Evolutionary conservation across 2,797 vertebrate species (phyloP), one percentile per base, ranked within the genome.

Genomic region (Octomys mimax): DNA sequence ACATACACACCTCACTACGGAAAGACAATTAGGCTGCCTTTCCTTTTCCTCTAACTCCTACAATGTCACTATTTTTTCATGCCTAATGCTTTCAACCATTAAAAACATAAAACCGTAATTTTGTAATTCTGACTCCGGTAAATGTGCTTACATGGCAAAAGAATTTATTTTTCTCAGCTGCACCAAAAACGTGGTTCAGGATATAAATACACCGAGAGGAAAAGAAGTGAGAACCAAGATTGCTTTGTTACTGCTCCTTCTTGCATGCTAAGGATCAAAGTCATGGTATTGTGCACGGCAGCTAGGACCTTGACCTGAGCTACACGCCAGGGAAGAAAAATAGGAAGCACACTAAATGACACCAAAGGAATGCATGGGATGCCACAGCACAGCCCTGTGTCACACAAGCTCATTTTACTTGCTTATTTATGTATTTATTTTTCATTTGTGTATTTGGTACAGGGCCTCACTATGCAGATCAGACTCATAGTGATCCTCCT

Each of bases 91-190:
- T 91, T 77, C 49, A 88, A 86, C 62, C 31, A 92, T 66, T 77
- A 79, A 91, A 93, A 95, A 57, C 89, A 85, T 31, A 64, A 80
- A 91, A 22, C 2, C 39, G 16, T 42, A 75, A 62, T 33, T 91
- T 62, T 78, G 21, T 42, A 75, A 62, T 33, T 91, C 70, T 78
- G 73, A 86, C 31, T 79, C 80, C 84, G 87, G 64, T 61, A 91
- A 94, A 66, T 87, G 12, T 71, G 26, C 13, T 79, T 61, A 77
- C 16, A 75, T 42, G 36, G 24, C 54, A 57, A 71, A 70, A 68
- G 36, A 33, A 64, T 26, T 86, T 71, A 80, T 87, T 90, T 2
- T 80, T 66, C 57, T 91, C 39, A 71, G n/a, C 19, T 84, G 64
- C 33, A 79, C 33, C 14, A 87, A 89, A 92, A 85, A 22, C 24